Evolutionary conservation across 1,140 invertebrate genomes (phyloP).

Genomic region (Mizuhopecten yessoensis): DNA sequence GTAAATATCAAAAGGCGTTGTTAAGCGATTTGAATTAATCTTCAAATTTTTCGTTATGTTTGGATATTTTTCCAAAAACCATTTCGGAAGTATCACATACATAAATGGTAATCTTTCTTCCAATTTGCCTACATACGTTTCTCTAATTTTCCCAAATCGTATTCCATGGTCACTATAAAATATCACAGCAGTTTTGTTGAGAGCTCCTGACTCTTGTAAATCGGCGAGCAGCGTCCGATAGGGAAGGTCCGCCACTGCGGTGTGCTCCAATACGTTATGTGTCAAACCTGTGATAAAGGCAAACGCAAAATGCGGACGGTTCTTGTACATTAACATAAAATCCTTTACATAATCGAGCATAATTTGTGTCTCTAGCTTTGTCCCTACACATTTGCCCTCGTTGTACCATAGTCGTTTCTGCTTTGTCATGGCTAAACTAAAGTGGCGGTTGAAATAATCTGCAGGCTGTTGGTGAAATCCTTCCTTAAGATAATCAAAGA

Average conservation of each 20-base stretch:
- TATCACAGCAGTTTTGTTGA: constrained; percentile 87
- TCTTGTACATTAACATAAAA: constrained; percentile 72
- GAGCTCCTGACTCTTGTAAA: constrained; percentile 70
- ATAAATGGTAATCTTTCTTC: constrained; percentile 95
- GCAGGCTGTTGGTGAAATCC: constrained; percentile 84
- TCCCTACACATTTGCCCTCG: constrained; percentile 77
- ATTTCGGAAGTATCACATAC: constrained; percentile 91
- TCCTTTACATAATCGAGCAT: constrained; percentile 77
- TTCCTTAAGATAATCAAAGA: constrained; percentile 84
- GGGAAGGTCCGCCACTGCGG: constrained; percentile 75
- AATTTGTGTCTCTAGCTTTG: constrained; percentile 78
- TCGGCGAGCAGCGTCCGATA: constrained; percentile 74
- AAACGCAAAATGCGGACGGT: constrained; percentile 81
- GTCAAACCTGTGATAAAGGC: constrained; percentile 81
- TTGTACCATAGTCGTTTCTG: constrained; percentile 76
- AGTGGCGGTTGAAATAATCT: constrained; percentile 84
- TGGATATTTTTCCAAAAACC: constrained; percentile 87
- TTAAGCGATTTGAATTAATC: constrained; percentile 86
- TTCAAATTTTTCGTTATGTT: constrained; percentile 87
- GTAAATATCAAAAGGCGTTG: constrained; percentile 84
- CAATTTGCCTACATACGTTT: constrained; percentile 92
- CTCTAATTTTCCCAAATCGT: constrained; percentile 90
- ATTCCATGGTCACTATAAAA: constrained; percentile 97
- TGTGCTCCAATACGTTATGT: constrained; percentile 79
- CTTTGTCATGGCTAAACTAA: constrained; percentile 80